Evolutionary conservation across 53 echinoderm and acorn worm genomes (phyloP).

Genomic region (Arbacia lixula): DNA sequence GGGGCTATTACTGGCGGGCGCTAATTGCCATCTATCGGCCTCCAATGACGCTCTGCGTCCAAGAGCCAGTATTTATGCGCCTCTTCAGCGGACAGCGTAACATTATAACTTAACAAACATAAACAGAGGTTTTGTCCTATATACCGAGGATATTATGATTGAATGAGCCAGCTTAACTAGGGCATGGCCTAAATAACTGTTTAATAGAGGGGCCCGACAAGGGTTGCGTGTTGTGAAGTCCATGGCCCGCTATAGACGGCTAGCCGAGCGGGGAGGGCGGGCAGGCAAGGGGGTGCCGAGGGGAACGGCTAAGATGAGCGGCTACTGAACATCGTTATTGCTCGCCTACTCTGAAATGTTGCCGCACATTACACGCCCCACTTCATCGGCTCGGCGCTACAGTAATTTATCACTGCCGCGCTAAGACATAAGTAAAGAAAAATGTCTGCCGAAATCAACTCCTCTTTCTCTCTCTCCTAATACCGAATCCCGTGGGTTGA

Average conservation of each 20-base stretch:
- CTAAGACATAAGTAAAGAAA: slow-evolving; percentile 11
- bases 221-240: neutral
- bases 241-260: neutral
- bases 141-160: slow-evolving; percentile 24
- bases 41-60: slow-evolving; percentile 53
- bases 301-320: neutral
- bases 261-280: neutral
- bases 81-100: slow-evolving; percentile 10
- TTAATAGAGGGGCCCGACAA: slow-evolving; percentile 13
- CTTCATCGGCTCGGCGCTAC: slow-evolving; percentile 25
- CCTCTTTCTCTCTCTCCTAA: slow-evolving; percentile 14
- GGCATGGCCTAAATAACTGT: slow-evolving; percentile 44
- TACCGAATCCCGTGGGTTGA: slow-evolving; percentile 5
- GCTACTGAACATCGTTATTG: neutral
- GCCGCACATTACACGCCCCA: slow-evolving; percentile 15
- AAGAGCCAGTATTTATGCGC: slow-evolving; percentile 17
- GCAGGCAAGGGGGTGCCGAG: neutral
- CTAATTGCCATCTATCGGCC: slow-evolving; percentile 52
- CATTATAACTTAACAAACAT: slow-evolving; percentile 50
- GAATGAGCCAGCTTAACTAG: slow-evolving; percentile 28
- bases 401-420: slow-evolving; percentile 32
- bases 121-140: slow-evolving; percentile 47
- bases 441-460: neutral
- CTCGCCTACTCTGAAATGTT: neutral
- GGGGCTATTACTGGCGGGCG: slow-evolving; percentile 42